Evolutionary conservation across 2,113 vertebrate species (phyloP).

Genomic region (Ctenomys sociabilis): DNA sequence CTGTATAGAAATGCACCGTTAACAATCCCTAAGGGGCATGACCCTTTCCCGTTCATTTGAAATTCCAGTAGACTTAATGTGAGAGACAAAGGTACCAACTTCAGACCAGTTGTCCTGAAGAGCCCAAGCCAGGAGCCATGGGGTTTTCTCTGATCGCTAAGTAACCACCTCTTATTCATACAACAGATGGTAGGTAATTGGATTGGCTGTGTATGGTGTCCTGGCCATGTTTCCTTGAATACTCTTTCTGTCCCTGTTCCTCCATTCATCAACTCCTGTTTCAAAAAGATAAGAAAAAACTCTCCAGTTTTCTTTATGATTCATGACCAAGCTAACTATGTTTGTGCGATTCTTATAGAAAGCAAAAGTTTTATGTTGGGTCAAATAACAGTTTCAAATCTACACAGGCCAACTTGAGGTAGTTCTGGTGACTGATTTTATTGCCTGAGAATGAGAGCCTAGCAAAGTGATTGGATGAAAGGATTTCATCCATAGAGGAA

Average conservation of each 20-base stretch:
- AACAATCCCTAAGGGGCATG: neutral
- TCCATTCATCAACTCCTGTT: neutral
- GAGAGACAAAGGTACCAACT: neutral
- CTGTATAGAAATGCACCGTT: neutral
- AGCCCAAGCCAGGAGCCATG: conserved; percentile 50
- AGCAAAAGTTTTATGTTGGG: neutral
- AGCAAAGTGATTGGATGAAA: neutral
- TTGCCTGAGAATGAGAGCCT: neutral
- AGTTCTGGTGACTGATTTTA: neutral
- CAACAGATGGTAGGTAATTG: conserved; percentile 75
- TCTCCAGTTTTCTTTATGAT: neutral
- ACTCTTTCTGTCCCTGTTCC: conserved; percentile 4
- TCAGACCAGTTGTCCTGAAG: conserved; percentile 26
- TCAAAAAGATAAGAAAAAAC: neutral
- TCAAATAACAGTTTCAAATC: conserved; percentile 12
- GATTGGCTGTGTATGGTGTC: conserved; percentile 67
- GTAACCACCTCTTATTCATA: conserved; percentile 55
- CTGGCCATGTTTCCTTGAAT: conserved; percentile 59
- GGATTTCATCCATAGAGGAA: neutral
- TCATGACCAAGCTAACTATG: neutral
- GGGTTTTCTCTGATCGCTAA: conserved; percentile 72
- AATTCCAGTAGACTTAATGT: neutral
- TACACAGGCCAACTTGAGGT: neutral
- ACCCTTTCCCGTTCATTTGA: neutral
- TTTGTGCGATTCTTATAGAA: conserved; percentile 10